Evolutionary conservation across 2,113 vertebrate genomes (phyloP), one percentile per base, ranked within the genome.

Genomic region (Gallinago undulata): DNA sequence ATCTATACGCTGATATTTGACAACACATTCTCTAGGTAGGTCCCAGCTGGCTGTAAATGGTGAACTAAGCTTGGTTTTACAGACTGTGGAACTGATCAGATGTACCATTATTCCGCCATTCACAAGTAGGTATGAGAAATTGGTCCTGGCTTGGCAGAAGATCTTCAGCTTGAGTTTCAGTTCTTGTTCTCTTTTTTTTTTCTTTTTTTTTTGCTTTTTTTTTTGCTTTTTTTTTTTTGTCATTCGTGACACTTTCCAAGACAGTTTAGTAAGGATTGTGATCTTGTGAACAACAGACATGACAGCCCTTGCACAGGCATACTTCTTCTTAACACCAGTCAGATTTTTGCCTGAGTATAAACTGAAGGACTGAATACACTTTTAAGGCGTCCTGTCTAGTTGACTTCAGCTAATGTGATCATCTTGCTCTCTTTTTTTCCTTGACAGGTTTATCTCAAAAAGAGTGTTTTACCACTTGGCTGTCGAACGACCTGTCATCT

Each of bases 1-100:
- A 97, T 99, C 93, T 99, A 99, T 97, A 98, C 98, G 0, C 98
- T 99, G 23, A 98, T 99, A 97, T 99, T 99, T 60, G 99, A 99
- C 98, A 99, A 99, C 97, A 99, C 99, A 10, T 99, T 99, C 93
- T 99, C 99, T 63, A 99, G 99, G 99, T 99, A 97, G 35, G 98
- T 93, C 19, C 37, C 73, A 47, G 23, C 27, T 47, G 89, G 27
- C 24, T 16, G 1, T 77, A 48, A 69, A 85, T 56, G 64, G 51
- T 84, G 87, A 81, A 80, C 43, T 72, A 31, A 64, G 10, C 9
- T 56, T 45, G 5, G 1, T 9, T 87, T 86, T 76, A 35, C 37
- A 33, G 30, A 7, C 11, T 22, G 11, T 83, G 66, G 37, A 69
- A 69, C 10, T 68, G 45, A 21, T 64, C 3, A 18, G 16, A 13